Conservation (phyloP, 2,888 invertebrate species). For the Polyommatus icarus region DNA sequence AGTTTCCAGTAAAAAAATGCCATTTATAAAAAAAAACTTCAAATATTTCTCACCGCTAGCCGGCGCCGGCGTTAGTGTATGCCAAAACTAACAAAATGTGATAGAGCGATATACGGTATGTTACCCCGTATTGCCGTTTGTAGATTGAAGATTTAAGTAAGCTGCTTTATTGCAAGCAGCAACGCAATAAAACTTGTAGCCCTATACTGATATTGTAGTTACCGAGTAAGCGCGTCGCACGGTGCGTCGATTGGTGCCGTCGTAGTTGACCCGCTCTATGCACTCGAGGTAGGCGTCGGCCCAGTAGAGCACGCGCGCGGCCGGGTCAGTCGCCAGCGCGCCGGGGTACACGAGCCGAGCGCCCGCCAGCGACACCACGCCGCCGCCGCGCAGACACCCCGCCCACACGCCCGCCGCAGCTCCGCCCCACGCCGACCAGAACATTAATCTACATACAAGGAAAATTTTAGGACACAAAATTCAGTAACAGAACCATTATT, state of each 20-base stretch:
- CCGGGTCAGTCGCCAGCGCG: constrained; percentile 86
- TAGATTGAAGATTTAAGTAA: too few species aligned
- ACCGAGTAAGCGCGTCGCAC: constrained; percentile 78
- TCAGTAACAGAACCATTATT: too few species aligned
- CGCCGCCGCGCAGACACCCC: constrained; percentile 83
- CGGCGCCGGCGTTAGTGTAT: too few species aligned
- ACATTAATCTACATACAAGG: constrained; percentile 80
- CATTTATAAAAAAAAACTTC: too few species aligned
- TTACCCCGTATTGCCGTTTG: too few species aligned
- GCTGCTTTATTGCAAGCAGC: too few species aligned
- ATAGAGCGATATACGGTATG: too few species aligned
- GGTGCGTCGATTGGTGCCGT: constrained; percentile 84
- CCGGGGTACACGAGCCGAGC: constrained; percentile 88
- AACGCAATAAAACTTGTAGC: too few species aligned
- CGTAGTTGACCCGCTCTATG: constrained; percentile 88
- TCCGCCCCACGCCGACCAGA: constrained; percentile 88
- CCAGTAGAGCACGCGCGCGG: constrained; percentile 87
- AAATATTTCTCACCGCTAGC: too few species aligned
- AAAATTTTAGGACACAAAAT: neutral
- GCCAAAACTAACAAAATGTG: too few species aligned
- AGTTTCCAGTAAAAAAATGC: too few species aligned
- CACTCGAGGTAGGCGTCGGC: constrained; percentile 89
- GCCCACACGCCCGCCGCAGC: constrained; percentile 83
- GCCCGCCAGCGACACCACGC: constrained; percentile 80
- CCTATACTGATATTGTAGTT: constrained; percentile 39